Conservation (phyloP, 2,888 invertebrate genomes). For the Patella caerulea region DNA sequence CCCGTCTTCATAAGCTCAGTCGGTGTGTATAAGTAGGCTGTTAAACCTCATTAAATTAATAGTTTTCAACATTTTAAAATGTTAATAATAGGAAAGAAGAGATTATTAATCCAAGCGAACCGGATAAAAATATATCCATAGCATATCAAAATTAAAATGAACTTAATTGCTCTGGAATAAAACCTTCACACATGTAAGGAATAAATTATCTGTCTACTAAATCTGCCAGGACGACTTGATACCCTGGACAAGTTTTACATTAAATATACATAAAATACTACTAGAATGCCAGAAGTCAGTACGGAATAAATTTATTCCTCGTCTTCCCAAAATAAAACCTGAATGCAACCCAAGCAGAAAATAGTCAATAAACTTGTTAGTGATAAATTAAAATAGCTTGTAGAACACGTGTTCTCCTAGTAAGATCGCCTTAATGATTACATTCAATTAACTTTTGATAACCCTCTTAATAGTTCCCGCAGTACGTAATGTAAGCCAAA, state of each 20-base stretch:
- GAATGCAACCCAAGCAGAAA: neutral
- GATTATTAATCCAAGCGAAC: too few relatives aligned
- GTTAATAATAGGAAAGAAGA: too few relatives aligned
- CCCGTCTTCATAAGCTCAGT: neutral
- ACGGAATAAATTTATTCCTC: too few relatives aligned
- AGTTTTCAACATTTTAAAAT: too few relatives aligned
- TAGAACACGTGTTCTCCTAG: neutral
- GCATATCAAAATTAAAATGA: too few relatives aligned
- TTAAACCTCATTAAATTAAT: neutral
- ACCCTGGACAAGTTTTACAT: neutral
- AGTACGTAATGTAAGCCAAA: too few relatives aligned
- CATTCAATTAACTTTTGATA: too few relatives aligned
- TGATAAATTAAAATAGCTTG: neutral
- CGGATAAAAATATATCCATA: too few relatives aligned
- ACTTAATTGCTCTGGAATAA: too few relatives aligned
- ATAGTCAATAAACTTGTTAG: neutral
- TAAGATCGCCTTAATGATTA: neutral
- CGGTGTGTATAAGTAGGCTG: neutral
- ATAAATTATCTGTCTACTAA: neutral
- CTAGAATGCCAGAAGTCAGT: too few relatives aligned
- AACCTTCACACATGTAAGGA: neutral
- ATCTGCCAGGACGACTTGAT: conserved; percentile 5
- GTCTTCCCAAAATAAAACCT: neutral
- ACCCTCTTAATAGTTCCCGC: too few relatives aligned
- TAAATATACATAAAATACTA: too few relatives aligned